A percentile compares a stretch with the other conserved stretches of the same genome.
Conservation (phyloP, 2,888 invertebrate species). For the Oxyscelio sp. region DNA sequence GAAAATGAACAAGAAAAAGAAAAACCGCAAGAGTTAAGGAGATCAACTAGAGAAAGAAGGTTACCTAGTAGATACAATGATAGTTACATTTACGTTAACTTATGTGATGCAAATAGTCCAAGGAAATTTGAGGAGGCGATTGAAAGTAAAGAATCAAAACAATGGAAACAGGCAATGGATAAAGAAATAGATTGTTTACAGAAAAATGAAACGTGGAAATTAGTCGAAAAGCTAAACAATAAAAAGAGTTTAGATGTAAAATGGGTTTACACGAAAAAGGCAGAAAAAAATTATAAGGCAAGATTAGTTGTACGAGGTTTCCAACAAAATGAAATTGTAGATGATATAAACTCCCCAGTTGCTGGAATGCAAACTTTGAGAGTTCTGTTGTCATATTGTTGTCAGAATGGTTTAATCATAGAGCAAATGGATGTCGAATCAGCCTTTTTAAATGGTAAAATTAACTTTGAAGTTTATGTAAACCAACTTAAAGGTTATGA, state of each 20-base stretch:
- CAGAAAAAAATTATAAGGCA: constrained; percentile 2
- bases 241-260: constrained; percentile 3
- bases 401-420: not conserved
- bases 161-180: constrained; percentile 38
- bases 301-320: constrained; percentile 5
- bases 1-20: not conserved
- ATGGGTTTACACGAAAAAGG: not conserved
- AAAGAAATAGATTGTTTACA: constrained; percentile 32
- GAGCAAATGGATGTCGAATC: constrained; percentile 56
- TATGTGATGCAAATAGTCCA: constrained; percentile 18
- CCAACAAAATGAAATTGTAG: constrained; percentile 5
- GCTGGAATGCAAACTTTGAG: constrained; percentile 2
- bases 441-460: constrained; percentile 63
- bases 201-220: constrained; percentile 27
- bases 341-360: constrained; percentile 10
- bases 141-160: constrained; percentile 2
- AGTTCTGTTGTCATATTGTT: constrained; percentile 1
- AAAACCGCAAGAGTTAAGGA: not conserved
- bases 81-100: constrained; percentile 22
- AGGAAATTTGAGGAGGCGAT: constrained; percentile 35
- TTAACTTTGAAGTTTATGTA: constrained; percentile 57
- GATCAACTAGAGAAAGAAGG: not conserved
- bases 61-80: constrained; percentile 8
- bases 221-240: constrained; percentile 11
- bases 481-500: constrained; percentile 60